Base-by-base conservation (phyloP, 2,113 vertebrate genomes). In the Rana temporaria region DNA sequence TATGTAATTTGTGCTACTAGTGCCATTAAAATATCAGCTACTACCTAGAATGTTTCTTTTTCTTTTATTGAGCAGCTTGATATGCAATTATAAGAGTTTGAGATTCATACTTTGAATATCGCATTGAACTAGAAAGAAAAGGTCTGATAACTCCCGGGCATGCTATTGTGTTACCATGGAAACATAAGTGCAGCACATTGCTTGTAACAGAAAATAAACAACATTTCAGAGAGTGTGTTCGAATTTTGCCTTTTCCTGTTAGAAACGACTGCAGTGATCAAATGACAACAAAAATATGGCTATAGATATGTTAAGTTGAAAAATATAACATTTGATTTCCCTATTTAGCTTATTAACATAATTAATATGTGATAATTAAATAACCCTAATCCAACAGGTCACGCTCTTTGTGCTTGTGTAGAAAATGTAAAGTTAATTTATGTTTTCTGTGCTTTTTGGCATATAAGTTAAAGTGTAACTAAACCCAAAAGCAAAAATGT, bases 91-190 rank as follows among this genome's bases (percentile, higher is more conserved):
- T 32, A 75, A 12, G 30, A 75, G 70, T 66, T 74, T 74, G 71
- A 82, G 60, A 74, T 55, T 65, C 26, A 55, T 60, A 67, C 63
- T 75, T 82, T 68, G 56, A 67, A 75, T 82, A 82, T 75, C 63
- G n/a, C 80, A 82, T 68, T 82, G 71, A 82, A 83, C 63, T 59
- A 75, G 71, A 30, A 82, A 60, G 81, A 82, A 82, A 75, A 68
- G 81, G 81, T 82, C 71, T 75, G 70, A 68, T 82, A 82, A 75
- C 62, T 82, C 60, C 68, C 60, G 62, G 71, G 52, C 56, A 68
- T 75, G 71, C 71, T 56, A 68, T 68, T 52, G 53, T 32, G 71
- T 83, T 68, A 72, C 68, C 81, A 83, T 76, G 72, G 81, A 59
- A 76, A 83, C 81, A 52, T 83, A 83, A 67, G 53, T 83, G 63